Evolutionary conservation across 37 sponge, comb jelly and placozoan species (phyloP), one percentile per base, ranked within the genome.

Genomic region (Cliona cf. orientalis): DNA sequence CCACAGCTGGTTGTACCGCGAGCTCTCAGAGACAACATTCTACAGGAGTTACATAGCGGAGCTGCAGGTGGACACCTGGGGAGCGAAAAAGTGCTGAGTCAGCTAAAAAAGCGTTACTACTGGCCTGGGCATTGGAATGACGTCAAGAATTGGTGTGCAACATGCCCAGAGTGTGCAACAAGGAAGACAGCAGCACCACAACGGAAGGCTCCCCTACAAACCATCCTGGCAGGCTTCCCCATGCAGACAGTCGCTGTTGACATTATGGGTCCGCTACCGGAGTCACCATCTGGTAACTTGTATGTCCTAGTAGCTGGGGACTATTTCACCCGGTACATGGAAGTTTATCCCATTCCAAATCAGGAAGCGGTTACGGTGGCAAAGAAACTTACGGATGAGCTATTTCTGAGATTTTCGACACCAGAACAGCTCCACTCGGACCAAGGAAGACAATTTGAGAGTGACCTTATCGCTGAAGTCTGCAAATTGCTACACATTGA

Each of bases 301-400:
- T 89, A 89, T 45, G 38, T 78, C 4, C 68, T 89, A 61, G 76
- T 84, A 1, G 84, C 59, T 32, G 72, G 58, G 22, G 89, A 89
- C 41, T 79, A 84, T 66, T 84, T 84, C 58, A 84, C 84, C 17
- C 36, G 45, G 28, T 89, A 74, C 84, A 71, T 64, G 37, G 84
- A 83, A 62, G 89, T 74, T 11, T 90, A 76, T 56, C 42, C 90
- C 41, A 89, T 89, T 2, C 84, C 80, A 12, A 89, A 89, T 43
- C 79, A 84, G 61, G 90, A 84, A 41, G 86, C 91, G 2, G 35
- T 29, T 19, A 84, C 86, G 23, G 91, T 90, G 19, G 81, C 91
- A 21, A n/a, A 71, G 26, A 70, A 46, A 37, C 49, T 84, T 45
- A 46, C 40, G 5, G 33, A 83, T 23, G 64, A 82, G 53, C 38